Base-by-base conservation (phyloP, 2,888 invertebrate genomes). In the Resseliella maxima region DNA sequence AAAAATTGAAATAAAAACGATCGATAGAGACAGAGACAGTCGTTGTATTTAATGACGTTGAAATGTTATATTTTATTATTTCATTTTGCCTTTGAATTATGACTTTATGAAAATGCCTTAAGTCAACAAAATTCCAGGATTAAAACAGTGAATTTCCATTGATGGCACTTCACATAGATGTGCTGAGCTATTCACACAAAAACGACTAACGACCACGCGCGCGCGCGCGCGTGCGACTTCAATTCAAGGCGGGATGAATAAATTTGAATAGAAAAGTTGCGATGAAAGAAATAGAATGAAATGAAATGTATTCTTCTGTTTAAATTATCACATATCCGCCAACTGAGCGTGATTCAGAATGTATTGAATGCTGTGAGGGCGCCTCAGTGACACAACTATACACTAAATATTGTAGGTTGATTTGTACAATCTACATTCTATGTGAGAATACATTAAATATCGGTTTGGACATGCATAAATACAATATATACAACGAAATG, bases 261-360 rank as follows among this genome's bases (percentile, higher is more conserved):
- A 72, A 72, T 72, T 72, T 72, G 72, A 72, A 72, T 72, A 27
- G 27, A n/a, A n/a, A n/a, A n/a, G n/a, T n/a, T n/a, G n/a, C n/a
- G n/a, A n/a, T n/a, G 24, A 18, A 2, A 10, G 15, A 50, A 59
- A 59, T 6, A 24, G 5, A 24, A n/a, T 59, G 59, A 15, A 59
- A 24, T 59, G 59, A 72, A 72, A 72, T 72, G n/a, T 72, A 15
- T 35, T 27, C 35, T 31, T 31, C 31, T 72, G 15, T 72, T 72
- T 27, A 72, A 72, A 72, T 35, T 27, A 72, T 72, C 31, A 59
- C 31, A 15, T 72, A 8, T 59, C 12, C 6, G 59, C 27, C 59
- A 12, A 59, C 27, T 0, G 59, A n/a, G n/a, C n/a, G n/a, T n/a
- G n/a, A n/a, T n/a, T 59, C 24, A 12, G 72, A 15, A 31, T 31